These are phyloP conservation scores for Diaperis boleti DNA, from an alignment of 2,888 invertebrate genomes.

Conservation along the genomic window DNA sequence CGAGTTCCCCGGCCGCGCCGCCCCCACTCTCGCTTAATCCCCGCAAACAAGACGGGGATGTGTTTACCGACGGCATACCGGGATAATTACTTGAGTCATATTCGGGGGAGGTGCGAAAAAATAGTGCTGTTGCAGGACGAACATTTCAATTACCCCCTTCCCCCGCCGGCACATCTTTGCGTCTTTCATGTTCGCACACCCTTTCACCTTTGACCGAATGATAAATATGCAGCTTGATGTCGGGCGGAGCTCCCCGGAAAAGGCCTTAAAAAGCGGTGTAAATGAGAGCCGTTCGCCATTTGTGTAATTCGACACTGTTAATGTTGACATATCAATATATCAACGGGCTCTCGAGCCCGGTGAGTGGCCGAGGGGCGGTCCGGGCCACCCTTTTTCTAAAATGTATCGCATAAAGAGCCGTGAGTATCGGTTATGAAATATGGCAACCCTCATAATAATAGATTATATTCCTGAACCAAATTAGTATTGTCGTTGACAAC, in stretches of 20 bases:
- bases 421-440: conserved; percentile 59
- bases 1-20: conserved; percentile 45
- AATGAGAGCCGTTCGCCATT: conserved; percentile 39
- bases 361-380: conserved; percentile 50
- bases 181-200: conserved; percentile 14
- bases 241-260: conserved; percentile 7
- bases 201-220: conserved; percentile 29
- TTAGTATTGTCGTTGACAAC: conserved; percentile 63
- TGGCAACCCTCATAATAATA: conserved; percentile 59
- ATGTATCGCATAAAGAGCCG: conserved; percentile 54
- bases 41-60: conserved; percentile 42
- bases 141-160: background rate
- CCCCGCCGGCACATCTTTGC: background rate
- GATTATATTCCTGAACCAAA: conserved; percentile 61
- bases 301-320: conserved; percentile 45
- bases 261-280: conserved; percentile 14
- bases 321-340: conserved; percentile 58
- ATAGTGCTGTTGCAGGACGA: no score
- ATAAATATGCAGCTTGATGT: conserved; percentile 22
- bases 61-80: conserved; percentile 38
- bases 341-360: conserved; percentile 53
- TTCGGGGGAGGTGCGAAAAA: no score
- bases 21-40: conserved; percentile 40
- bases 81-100: conserved; percentile 38
- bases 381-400: conserved; percentile 49